Evolutionary conservation across 2,888 invertebrate genomes (phyloP).

Genomic region (Dynastes tityus): DNA sequence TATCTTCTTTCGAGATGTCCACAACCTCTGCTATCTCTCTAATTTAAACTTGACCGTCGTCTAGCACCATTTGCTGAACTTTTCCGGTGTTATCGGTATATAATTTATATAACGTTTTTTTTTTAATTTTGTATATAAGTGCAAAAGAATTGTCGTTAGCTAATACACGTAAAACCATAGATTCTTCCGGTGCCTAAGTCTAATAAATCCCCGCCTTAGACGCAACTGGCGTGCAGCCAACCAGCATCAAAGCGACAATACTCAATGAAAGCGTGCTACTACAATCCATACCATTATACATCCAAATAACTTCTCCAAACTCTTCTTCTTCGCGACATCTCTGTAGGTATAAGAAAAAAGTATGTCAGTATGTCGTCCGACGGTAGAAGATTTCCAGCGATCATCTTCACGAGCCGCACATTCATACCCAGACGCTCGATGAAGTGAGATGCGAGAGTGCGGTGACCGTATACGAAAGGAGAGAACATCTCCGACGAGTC

Average conservation of each 20-base stretch:
- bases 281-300: neutral
- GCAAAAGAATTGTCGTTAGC: too few species aligned
- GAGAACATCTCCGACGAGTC: slow-evolving; percentile 77
- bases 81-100: too few species aligned
- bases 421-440: slow-evolving; percentile 60
- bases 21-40: too few species aligned
- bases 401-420: slow-evolving; percentile 54
- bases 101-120: too few species aligned
- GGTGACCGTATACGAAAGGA: slow-evolving; percentile 81
- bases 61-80: too few species aligned
- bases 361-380: slow-evolving; percentile 63
- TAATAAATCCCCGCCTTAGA: slow-evolving; percentile 15
- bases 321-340: slow-evolving; percentile 34
- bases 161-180: too few species aligned
- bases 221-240: neutral
- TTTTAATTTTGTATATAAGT: too few species aligned
- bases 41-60: too few species aligned
- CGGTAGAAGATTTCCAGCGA: slow-evolving; percentile 45
- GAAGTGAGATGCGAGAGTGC: slow-evolving; percentile 77
- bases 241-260: slow-evolving; percentile 2
- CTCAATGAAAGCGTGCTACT: slow-evolving; percentile 32
- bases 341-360: slow-evolving; percentile 54
- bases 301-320: slow-evolving; percentile 39
- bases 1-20: too few species aligned
- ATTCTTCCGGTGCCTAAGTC: neutral